Evolutionary conservation across 2,888 invertebrate genomes (phyloP), one percentile per base, ranked within the genome.

Genomic region (Orthosia gothica): DNA sequence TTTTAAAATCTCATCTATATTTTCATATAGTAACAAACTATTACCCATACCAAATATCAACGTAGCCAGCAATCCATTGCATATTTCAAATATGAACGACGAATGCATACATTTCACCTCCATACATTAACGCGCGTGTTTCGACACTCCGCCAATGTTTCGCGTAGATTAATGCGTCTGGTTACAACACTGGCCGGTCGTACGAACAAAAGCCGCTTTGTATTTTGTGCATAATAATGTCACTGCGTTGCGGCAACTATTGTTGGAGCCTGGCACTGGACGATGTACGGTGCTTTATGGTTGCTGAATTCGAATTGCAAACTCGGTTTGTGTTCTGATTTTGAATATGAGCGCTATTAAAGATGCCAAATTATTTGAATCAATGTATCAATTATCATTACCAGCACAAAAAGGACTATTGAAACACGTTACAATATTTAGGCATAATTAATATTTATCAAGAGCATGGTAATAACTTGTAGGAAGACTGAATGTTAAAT

Each of bases 81-180:
- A 57, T 49, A 74, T 67, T 70, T 23, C 20, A 59, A 78, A 74
- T 67, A 67, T 23, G 20, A 59, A 78, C 59, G 69, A 70, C 57
- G 49, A 59, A 64, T 32, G 47, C 52, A 54, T 50, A 57, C 20
- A 65, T 64, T 76, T 47, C 45, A 70, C 49, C 50, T 52, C 66
- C 3, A 49, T 69, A 76, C 81, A 81, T 76, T 79, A 32, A 76
- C 63, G 73, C 58, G 26, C 74, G 63, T 66, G 69, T 82, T 74
- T 71, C 76, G 66, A 76, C 71, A 71, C 65, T 61, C 40, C 47
- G 77, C 82, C 82, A 81, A 84, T 89, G 87, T 87, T 84, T 82
- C 74, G 68, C 54, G 70, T 68, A 88, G 85, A 89, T 89, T 89
- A 89, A 89, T 88, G 85, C 76, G 76, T 82, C 81, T 89, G 89